Base-by-base conservation (phyloP, 1,140 invertebrate genomes). In the Drosophila chauvacae region DNA sequence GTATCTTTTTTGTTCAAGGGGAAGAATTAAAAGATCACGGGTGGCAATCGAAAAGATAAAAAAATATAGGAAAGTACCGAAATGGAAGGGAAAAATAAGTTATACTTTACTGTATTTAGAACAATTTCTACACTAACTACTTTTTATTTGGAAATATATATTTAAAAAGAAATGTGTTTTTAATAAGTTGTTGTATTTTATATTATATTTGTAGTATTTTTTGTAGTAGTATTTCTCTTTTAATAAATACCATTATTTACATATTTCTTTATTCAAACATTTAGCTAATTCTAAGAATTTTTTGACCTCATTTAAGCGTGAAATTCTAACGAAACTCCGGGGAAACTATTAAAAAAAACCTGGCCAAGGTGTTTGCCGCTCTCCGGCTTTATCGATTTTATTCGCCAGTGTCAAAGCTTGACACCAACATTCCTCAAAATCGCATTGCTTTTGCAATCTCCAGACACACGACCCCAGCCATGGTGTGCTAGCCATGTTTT, bases 341-440 rank as follows among this genome's bases (percentile, higher is more conserved):
- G 23, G 28, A 4, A 45, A 6, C 66, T 44, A 41, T 69, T 48
- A 69, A 69, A 18, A 42, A 42, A 7, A 69, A 44, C 20, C 35
- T 16, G 28, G 7, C 18, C 69, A 72, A 72, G 69, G 69, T 71
- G 69, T 59, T 71, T 44, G 66, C n/a, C 39, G 44, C 37, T 59
- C 58, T 59, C 58, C 58, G 42, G 65, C 48, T 42, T 71, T 72
- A 72, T 71, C 51, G 68, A 71, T 71, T 71, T 71, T 71, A 39
- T 48, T 70, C 33, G 18, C 30, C 64, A 71, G 68, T 71, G 68
- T 69, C 48, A 55, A 47, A 63, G 42, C 63, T 20, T 62, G 57
- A 26, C 58, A 60, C 47, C 37, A 18, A 69, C 62, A 69, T 66
- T 55, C 60, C 60, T 18, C 18, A 0, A 66, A 44, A 18, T 14